Percentiles rank a stretch among this genome's conserved stretches.
Evolutionary conservation across 2,113 vertebrate species (phyloP).

Genomic region (Leucoraja erinaceus): DNA sequence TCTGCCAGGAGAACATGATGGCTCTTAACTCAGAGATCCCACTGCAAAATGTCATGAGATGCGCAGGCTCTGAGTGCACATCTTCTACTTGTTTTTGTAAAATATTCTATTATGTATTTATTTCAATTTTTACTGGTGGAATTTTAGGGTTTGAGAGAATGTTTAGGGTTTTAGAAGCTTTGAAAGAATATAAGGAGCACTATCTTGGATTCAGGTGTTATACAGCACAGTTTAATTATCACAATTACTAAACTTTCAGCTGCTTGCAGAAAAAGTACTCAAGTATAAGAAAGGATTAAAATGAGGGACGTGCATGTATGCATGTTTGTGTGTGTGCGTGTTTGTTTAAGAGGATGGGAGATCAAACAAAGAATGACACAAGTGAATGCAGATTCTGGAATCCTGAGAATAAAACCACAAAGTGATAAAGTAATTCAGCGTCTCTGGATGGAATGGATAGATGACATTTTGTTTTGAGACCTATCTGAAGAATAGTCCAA

Average conservation of each 20-base stretch:
- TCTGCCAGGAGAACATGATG: background rate
- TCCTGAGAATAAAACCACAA: too few relatives aligned
- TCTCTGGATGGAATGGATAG: too few relatives aligned
- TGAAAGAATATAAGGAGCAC: background rate
- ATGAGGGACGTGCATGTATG: background rate
- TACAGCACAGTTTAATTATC: background rate
- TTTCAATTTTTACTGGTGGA: background rate
- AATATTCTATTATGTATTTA: background rate
- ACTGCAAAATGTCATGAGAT: background rate
- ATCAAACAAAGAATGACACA: too few relatives aligned
- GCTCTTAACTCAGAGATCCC: too few relatives aligned
- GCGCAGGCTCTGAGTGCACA: background rate
- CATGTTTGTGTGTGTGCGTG: too few relatives aligned
- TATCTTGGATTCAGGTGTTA: background rate
- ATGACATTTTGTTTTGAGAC: too few relatives aligned
- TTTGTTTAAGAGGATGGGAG: background rate
- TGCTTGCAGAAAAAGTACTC: background rate
- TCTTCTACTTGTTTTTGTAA: background rate
- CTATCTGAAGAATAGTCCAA: too few relatives aligned
- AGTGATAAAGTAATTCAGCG: too few relatives aligned
- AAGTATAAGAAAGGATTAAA: background rate
- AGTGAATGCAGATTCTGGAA: too few relatives aligned
- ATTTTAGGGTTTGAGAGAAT: background rate
- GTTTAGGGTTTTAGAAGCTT: too few relatives aligned
- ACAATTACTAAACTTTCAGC: background rate